Base-by-base conservation (phyloP, 2,113 vertebrate species). In the Salvelinus fontinalis region DNA sequence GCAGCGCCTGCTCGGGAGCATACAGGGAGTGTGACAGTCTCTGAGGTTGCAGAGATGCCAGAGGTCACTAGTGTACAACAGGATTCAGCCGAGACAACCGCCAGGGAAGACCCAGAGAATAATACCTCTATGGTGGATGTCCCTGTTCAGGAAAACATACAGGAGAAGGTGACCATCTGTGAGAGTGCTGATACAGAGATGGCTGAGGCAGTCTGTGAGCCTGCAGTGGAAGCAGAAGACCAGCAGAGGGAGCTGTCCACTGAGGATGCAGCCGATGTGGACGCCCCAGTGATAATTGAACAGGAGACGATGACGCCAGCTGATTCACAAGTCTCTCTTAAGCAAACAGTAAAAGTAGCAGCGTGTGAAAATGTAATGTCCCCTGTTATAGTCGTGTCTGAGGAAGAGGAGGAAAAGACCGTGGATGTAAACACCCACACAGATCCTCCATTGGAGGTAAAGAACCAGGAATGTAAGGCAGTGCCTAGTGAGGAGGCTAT, bases 161-260 rank as follows among this genome's bases (percentile, higher is more conserved):
- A 54, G 16, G 51, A 54, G 12, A 18, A 54, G 39, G 9, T 54
- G 51, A 54, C 51, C 16, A 3, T 54, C 51, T 5, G 16, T 54
- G 51, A 54, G 51, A 54, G 51, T 54, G 49, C 49, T 54, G 49
- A 54, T 54, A 16, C 49, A 18, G 49, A 54, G 49, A 54, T 54
- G 13, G 51, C 51, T 54, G 51, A 24, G 1, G 44, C 9, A 0
- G 71, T 31, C 0, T 12, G 13, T 59, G 66, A 81, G 71, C 64
- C 73, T 79, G 90, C 78, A 89, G 85, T 88, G 71, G 75, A 64
- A 0, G 29, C n/a, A 2, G 6, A 3, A 26, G 74, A 70, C 86
- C 90, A 89, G 85, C 79, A 89, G 89, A 86, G 78, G 88, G 90
- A 88, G 80, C 88, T 49, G 5, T 78, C 78, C 71, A 66, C 79